Base-by-base conservation (phyloP, 2,113 vertebrate species). In the Malurus melanocephalus region DNA sequence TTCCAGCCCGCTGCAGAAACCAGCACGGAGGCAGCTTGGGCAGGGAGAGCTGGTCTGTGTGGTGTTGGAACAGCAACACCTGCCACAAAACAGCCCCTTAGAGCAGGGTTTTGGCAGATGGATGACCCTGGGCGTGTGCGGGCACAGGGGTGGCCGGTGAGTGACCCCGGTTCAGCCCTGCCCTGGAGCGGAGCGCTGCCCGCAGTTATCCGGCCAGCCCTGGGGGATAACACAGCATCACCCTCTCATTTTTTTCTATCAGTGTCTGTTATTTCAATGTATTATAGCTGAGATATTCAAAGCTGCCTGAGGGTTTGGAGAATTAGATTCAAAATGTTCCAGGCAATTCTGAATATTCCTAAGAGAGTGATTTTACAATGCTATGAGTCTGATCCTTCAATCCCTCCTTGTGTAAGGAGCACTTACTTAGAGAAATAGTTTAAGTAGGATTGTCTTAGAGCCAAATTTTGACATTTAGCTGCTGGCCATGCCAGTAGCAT, bases 391-490 rank as follows among this genome's bases (percentile, higher is more conserved):
- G 93, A 93, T 95, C 90, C 77, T 94, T 94, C 93, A 94, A 94
- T 93, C 80, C 84, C 78, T 89, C 72, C 91, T 82, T 65, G 66
- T 86, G 91, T 86, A 88, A 93, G 94, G 65, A 96, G 88, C 5
- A 22, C 93, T 90, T 92, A 89, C 88, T 90, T 81, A 88, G 62
- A 96, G 92, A 93, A 95, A 93, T 76, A 86, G 89, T 76, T 93
- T 82, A 85, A 93, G 80, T 75, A 88, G 69, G 23, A 88, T 77
- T 91, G 83, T 92, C 94, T 94, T 89, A 57, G 73, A 93, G 93
- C 89, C 95, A 95, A 91, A 81, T 93, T 92, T 92, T 93, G 93
- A 96, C 90, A 95, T 90, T 90, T 95, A 95, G 93, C 94, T 93
- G 92, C 90, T 93, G 93, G 93, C 59, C 92, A 93, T 84, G 90